A percentile compares a stretch with the other conserved stretches of the same genome.
phyloP scores from a whole-genome alignment of 2,797 vertebrate genomes.

The Scolopax bukidnonensis region DNA sequence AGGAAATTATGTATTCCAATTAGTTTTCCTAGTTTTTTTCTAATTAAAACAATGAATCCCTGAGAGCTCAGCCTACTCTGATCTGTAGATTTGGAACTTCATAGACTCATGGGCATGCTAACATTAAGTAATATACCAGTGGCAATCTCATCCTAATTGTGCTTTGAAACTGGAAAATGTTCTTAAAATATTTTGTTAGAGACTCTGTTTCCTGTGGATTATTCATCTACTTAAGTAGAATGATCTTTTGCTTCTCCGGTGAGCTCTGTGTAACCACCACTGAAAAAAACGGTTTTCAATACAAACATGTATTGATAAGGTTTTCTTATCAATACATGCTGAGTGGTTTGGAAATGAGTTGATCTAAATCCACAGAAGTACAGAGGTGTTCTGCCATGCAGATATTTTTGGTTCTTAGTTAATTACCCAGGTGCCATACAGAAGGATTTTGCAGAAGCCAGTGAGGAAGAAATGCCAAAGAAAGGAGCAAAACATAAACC shows the following conservation, averaged over 20 bases:
- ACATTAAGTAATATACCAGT: not conserved
- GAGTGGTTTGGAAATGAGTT: not conserved
- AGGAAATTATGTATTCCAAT: not conserved
- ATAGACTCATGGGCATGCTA: not conserved
- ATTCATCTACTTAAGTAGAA: not conserved
- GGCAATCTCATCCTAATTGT: not conserved
- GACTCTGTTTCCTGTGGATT: not conserved
- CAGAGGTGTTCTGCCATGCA: not conserved
- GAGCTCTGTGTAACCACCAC: not conserved
- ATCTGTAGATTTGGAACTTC: slow-evolving; percentile 10
- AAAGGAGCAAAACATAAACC: not conserved
- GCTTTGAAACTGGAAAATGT: not conserved
- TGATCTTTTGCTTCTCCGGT: not conserved
- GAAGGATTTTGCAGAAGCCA: not conserved
- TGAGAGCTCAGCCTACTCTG: not conserved
- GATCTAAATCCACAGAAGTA: not conserved
- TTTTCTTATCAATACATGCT: not conserved
- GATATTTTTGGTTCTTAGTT: not conserved
- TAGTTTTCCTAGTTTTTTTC: slow-evolving; percentile 11
- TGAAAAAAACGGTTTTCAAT: not conserved
- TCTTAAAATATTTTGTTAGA: not conserved
- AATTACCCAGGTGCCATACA: not conserved
- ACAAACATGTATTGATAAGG: not conserved
- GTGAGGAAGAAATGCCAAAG: not conserved
- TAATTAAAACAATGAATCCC: slow-evolving; percentile 16